Evolutionary conservation across 2,113 vertebrate species (phyloP).

Genomic region (Hemiscyllium ocellatum): DNA sequence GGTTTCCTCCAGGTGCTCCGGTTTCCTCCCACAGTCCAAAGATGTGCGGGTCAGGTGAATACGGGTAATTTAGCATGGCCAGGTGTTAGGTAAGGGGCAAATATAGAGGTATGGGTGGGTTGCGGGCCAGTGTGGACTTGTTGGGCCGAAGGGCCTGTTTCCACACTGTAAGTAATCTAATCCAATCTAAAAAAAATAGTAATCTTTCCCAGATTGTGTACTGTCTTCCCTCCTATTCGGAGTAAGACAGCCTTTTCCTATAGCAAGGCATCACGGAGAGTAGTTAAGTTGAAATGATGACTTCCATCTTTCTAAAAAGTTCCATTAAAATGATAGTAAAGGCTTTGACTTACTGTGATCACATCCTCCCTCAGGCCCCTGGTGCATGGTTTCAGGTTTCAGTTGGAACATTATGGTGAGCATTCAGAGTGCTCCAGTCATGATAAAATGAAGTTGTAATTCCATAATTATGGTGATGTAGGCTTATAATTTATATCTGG

Average conservation of each 20-base stretch:
- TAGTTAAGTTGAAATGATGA: not conserved
- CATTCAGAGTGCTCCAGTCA: not conserved
- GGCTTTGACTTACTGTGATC: not conserved
- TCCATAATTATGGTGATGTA: not conserved
- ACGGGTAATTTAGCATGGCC: too few species aligned
- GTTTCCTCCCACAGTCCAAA: too few species aligned
- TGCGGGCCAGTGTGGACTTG: too few species aligned
- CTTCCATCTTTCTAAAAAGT: not conserved
- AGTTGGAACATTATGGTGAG: not conserved
- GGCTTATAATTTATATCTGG: not conserved
- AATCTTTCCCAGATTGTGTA: not conserved
- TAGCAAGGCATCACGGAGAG: not conserved
- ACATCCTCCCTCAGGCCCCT: not conserved
- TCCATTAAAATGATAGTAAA: not conserved
- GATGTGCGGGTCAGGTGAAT: too few species aligned
- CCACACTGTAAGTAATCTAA: too few species aligned
- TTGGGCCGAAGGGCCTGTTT: too few species aligned
- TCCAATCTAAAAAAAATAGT: too few species aligned
- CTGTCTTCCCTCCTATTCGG: not conserved
- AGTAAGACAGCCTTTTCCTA: not conserved
- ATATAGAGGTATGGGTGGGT: too few species aligned
- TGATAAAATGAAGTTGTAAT: not conserved
- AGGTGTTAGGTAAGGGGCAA: too few species aligned
- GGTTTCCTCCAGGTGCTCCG: too few species aligned
- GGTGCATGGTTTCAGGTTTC: not conserved